Conservation (phyloP, 1,140 invertebrate genomes). For the Heterodera carotae region DNA sequence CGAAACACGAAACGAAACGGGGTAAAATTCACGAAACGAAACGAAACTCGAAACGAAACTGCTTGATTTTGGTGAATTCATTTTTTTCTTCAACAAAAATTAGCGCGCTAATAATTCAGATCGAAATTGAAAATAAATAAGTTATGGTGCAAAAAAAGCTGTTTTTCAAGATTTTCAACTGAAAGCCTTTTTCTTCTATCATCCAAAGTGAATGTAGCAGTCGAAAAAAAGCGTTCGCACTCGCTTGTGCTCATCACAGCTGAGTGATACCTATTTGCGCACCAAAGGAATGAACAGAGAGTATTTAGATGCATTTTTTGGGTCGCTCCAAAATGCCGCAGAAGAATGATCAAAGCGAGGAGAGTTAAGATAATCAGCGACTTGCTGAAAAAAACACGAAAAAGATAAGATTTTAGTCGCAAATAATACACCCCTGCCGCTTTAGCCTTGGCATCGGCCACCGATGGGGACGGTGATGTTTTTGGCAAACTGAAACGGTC, state of each 20-base stretch:
- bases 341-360: not conserved
- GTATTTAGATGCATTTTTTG: not conserved
- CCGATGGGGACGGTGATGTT: not conserved
- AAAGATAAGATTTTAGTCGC: not conserved
- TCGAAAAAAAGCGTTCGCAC: constrained; percentile 4
- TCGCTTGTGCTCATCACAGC: not conserved
- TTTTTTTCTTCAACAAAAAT: no score
- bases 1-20: no score
- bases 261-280: constrained; percentile 13
- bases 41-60: no score
- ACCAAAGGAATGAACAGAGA: constrained; percentile 4
- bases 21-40: no score
- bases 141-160: constrained; percentile 10
- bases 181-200: constrained; percentile 6
- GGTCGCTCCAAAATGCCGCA: constrained; percentile 4
- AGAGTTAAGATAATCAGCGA: not conserved
- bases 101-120: no score
- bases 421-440: constrained; percentile 13
- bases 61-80: no score
- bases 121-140: no score
- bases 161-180: not conserved
- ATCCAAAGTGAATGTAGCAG: constrained; percentile 1
- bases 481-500: not conserved
- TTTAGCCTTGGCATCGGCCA: not conserved
- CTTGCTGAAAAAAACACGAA: constrained; percentile 7